Conservation (phyloP, 2,888 invertebrate species). For the Drosophila lutescens region DNA sequence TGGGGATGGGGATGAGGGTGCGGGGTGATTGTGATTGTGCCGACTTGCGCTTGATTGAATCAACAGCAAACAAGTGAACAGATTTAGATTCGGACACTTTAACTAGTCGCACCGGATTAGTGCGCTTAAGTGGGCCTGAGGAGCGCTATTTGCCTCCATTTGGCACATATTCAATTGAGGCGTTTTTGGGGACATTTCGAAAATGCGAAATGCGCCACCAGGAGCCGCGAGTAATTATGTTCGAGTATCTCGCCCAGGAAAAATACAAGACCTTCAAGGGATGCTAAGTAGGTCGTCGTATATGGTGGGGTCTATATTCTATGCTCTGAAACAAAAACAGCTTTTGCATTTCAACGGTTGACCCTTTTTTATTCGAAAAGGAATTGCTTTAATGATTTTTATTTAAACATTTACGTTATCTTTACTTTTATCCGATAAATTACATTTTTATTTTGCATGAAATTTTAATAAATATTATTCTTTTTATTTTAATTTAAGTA, state of each 20-base stretch:
- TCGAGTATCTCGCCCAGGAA: slow-evolving; percentile 1
- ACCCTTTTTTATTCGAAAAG: no score
- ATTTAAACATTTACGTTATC: no score
- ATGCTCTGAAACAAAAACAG: not conserved
- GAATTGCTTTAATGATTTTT: no score
- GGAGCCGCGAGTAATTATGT: slow-evolving; percentile 24
- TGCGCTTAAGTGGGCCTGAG: slow-evolving; percentile 26
- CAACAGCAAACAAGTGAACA: slow-evolving; percentile 66
- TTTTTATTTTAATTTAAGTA: no score
- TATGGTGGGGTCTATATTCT: not conserved
- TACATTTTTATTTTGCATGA: no score
- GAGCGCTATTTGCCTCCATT: slow-evolving; percentile 47
- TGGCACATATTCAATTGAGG: slow-evolving; percentile 68
- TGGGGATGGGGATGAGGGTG: not conserved
- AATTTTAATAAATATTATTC: no score
- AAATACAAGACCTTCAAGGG: slow-evolving; percentile 52
- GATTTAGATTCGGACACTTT: slow-evolving; percentile 70
- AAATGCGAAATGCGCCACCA: slow-evolving; percentile 11
- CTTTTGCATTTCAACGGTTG: no score
- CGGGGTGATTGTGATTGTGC: slow-evolving; percentile 15
- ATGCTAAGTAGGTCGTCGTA: slow-evolving; percentile 56
- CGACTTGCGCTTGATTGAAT: slow-evolving; percentile 65
- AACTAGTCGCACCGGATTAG: slow-evolving; percentile 59
- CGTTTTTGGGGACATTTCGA: slow-evolving; percentile 29
- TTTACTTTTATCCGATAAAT: no score